These are phyloP conservation scores for Scleropages formosus DNA, from an alignment of 2,797 vertebrate genomes.

Conservation along the genomic window DNA sequence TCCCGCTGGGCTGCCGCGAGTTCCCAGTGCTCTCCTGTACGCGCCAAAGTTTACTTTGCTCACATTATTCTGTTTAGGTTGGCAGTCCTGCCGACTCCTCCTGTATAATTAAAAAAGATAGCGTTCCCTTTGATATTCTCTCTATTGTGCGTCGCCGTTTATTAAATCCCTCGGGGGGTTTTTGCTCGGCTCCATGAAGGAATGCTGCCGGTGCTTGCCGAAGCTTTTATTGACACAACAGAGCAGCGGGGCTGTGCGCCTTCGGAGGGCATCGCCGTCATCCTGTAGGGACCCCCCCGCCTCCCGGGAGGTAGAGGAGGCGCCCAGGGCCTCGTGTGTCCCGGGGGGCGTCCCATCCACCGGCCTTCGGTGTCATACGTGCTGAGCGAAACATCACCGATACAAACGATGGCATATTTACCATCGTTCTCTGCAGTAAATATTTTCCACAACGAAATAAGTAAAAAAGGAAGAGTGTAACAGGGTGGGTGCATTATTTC, in stretches of 20 bases:
- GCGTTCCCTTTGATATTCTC: slow-evolving; percentile 2
- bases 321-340: too few species aligned
- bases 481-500: too few species aligned
- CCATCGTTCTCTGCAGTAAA: too few species aligned
- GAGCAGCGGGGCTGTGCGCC: not conserved
- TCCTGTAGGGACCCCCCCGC: too few species aligned
- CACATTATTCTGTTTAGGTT: slow-evolving; percentile 1
- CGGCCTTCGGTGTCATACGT: too few species aligned
- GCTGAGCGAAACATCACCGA: too few species aligned
- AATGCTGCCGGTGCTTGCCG: not conserved
- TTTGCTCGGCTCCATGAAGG: not conserved
- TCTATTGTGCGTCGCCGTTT: slow-evolving; percentile 11
- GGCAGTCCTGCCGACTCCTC: slow-evolving; percentile 3
- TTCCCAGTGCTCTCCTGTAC: not conserved
- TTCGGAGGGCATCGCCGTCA: not conserved
- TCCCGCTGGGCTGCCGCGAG: too few species aligned
- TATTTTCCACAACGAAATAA: too few species aligned
- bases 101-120: slow-evolving; percentile 16
- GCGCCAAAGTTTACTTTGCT: not conserved
- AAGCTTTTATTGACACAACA: slow-evolving; percentile 13
- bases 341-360: too few species aligned
- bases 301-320: too few species aligned
- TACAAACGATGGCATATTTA: too few species aligned
- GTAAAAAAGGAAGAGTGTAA: too few species aligned
- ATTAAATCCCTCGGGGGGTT: slow-evolving; percentile 9